These are phyloP conservation scores for Datnioides undecimradiatus DNA, from an alignment of 2,113 vertebrate species.

Conservation along the genomic window DNA sequence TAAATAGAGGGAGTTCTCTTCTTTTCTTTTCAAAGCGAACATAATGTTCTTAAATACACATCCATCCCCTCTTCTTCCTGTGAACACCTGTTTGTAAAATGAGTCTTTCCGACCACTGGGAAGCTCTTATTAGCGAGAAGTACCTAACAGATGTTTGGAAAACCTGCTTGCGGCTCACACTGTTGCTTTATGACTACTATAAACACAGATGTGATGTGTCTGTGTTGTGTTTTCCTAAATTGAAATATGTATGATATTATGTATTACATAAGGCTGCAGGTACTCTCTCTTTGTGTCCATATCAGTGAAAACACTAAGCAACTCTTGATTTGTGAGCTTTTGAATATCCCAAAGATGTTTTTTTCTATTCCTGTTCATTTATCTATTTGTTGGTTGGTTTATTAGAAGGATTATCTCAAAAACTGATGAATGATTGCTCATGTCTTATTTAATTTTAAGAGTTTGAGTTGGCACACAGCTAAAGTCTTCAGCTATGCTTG, in stretches of 20 bases:
- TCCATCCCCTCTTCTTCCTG: slow-evolving; percentile 4
- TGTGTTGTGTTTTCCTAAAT: slow-evolving; percentile 11
- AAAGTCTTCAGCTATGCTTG: too few relatives aligned
- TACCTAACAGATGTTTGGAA: slow-evolving; percentile 56
- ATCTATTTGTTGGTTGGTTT: neutral
- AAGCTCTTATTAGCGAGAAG: slow-evolving; percentile 47
- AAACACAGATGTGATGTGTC: slow-evolving; percentile 1
- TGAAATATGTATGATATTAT: neutral
- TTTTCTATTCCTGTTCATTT: neutral
- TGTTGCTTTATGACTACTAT: slow-evolving; percentile 33
- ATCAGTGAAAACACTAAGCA: neutral
- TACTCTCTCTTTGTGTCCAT: neutral
- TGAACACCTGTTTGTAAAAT: slow-evolving; percentile 61
- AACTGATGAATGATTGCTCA: too few relatives aligned
- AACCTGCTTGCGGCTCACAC: slow-evolving; percentile 4
- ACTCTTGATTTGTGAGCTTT: neutral
- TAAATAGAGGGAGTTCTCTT: slow-evolving; percentile 8
- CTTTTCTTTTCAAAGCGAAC: slow-evolving; percentile 35
- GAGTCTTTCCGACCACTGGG: slow-evolving; percentile 23
- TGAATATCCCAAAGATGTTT: neutral
- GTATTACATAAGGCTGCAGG: neutral
- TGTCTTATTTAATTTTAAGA: too few relatives aligned
- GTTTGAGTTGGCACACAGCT: too few relatives aligned
- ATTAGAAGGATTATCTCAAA: too few relatives aligned
- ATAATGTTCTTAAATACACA: slow-evolving; percentile 17